phyloP scores from a whole-genome alignment of 1,140 invertebrate genomes.

The Berghia stephanieae region DNA sequence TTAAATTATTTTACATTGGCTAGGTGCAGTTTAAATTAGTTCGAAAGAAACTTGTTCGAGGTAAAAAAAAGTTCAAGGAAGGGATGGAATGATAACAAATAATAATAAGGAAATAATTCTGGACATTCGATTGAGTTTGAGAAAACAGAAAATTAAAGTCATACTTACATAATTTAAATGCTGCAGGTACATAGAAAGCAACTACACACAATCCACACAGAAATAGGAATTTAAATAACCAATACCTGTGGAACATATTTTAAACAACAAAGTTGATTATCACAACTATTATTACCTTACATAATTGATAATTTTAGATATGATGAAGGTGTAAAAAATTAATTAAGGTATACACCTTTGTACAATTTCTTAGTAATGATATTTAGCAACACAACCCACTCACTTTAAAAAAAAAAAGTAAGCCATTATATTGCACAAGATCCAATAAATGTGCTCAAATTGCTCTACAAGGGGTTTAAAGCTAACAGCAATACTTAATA shows the following conservation, averaged over 20 bases:
- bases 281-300: background rate
- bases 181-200: constrained; percentile 79
- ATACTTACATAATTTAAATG: constrained; percentile 54
- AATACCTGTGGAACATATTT: constrained; percentile 76
- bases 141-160: background rate
- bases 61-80: too few relatives aligned
- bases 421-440: too few relatives aligned
- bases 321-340: background rate
- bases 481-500: too few relatives aligned
- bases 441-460: too few relatives aligned
- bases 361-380: background rate
- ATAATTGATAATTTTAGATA: background rate
- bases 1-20: too few relatives aligned
- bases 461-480: too few relatives aligned
- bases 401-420: too few relatives aligned
- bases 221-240: constrained; percentile 94
- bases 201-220: constrained; percentile 92
- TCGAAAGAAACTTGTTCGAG: too few relatives aligned
- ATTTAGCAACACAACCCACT: too few relatives aligned
- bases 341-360: background rate
- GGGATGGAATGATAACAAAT: background rate
- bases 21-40: too few relatives aligned
- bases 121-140: background rate
- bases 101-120: background rate
- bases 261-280: background rate